phyloP scores from a whole-genome alignment of 2,888 invertebrate species.

The Yponomeuta cagnagella region DNA sequence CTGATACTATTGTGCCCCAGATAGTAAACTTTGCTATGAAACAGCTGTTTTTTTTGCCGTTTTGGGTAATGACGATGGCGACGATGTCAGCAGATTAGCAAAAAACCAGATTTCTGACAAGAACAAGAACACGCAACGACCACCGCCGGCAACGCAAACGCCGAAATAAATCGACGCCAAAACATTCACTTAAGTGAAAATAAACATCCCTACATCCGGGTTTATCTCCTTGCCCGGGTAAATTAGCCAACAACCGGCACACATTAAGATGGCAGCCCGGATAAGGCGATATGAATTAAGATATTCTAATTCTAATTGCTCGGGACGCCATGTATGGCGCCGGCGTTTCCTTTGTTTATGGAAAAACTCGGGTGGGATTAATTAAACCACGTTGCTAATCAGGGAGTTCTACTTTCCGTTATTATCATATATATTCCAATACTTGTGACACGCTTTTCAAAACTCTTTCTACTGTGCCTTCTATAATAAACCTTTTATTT shows the following conservation, averaged over 20 bases:
- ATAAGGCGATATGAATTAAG: conserved; percentile 80
- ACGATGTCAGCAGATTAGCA: no score
- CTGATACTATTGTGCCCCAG: no score
- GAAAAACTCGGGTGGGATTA: conserved; percentile 6
- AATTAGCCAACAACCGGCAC: conserved; percentile 66
- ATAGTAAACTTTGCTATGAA: no score
- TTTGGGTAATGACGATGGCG: no score
- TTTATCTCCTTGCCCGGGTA: conserved; percentile 62
- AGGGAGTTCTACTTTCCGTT: conserved; percentile 1
- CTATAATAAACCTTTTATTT: no score
- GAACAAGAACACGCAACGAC: background rate
- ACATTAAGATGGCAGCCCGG: conserved; percentile 74
- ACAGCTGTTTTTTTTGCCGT: no score
- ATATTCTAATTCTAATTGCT: conserved; percentile 81
- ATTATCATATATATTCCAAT: no score
- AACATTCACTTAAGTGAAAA: conserved; percentile 66
- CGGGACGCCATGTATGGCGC: conserved; percentile 22
- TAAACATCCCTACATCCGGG: conserved; percentile 59
- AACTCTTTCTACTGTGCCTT: no score
- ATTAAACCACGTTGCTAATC: background rate
- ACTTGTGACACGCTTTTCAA: no score
- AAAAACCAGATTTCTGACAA: background rate
- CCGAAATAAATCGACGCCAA: conserved; percentile 27
- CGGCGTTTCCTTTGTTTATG: background rate
- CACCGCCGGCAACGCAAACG: background rate